Evolutionary conservation across 2,888 invertebrate species (phyloP).

Genomic region (Gisinianus flammeolus): DNA sequence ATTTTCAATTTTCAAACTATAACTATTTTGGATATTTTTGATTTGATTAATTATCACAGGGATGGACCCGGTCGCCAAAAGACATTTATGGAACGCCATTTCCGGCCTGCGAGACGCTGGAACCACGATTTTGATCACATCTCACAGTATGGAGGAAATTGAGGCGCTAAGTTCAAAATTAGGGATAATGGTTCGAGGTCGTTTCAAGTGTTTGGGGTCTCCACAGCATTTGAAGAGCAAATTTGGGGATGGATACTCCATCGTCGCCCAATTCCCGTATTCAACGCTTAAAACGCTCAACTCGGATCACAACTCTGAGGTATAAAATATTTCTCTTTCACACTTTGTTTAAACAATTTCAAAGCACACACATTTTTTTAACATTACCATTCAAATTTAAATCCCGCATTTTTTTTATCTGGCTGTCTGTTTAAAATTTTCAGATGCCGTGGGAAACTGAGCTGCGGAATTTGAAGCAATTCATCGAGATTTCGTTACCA

Average conservation of each 20-base stretch:
- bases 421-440: not conserved
- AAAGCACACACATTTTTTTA: too few relatives aligned
- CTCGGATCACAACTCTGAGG: too few relatives aligned
- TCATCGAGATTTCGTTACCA: conserved; percentile 10
- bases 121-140: conserved; percentile 78
- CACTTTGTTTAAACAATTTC: not conserved
- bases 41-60: not conserved
- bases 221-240: conserved; percentile 27
- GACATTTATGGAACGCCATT: conserved; percentile 80
- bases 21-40: too few relatives aligned
- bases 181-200: conserved; percentile 11
- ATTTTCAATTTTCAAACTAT: too few relatives aligned
- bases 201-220: conserved; percentile 17
- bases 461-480: conserved; percentile 1
- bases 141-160: conserved; percentile 64
- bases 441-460: not conserved
- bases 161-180: conserved; percentile 7
- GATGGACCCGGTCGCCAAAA: conserved; percentile 71
- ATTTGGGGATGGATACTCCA: conserved; percentile 24
- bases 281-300: not conserved
- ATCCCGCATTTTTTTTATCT: too few relatives aligned
- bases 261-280: conserved; percentile 6
- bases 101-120: conserved; percentile 73
- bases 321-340: not conserved
- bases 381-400: too few relatives aligned